Percentiles rank a stretch among this genome's conserved stretches.
These are phyloP conservation scores for Nymphalis polychloros DNA, from an alignment of 2,888 invertebrate genomes.

Conservation along the genomic window DNA sequence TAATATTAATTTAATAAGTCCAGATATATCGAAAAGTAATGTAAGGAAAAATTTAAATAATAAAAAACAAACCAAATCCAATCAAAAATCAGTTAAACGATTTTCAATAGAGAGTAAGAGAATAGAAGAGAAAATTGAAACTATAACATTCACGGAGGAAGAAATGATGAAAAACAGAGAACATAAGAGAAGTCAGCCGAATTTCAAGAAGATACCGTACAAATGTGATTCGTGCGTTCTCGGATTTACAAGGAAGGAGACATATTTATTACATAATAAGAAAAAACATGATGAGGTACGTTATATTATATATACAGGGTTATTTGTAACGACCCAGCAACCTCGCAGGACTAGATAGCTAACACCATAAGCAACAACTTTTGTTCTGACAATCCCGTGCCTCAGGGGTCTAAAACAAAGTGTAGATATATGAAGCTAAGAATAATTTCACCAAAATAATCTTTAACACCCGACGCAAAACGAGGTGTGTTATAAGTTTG, in stretches of 20 bases:
- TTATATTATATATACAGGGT: no score
- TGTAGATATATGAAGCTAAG: no score
- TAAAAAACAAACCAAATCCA: not conserved
- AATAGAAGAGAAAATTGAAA: conserved; percentile 49
- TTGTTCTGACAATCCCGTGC: no score
- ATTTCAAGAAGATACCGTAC: conserved; percentile 61
- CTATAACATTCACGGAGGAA: conserved; percentile 51
- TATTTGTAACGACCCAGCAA: no score
- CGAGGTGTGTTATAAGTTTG: no score
- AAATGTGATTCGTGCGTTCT: conserved; percentile 65
- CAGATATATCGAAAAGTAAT: no score
- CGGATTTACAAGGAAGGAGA: conserved; percentile 56
- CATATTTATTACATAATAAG: conserved; percentile 48
- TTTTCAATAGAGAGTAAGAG: conserved; percentile 1
- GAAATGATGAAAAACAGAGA: conserved; percentile 56
- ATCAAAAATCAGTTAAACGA: not conserved
- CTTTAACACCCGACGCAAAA: no score
- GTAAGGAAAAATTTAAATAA: not conserved
- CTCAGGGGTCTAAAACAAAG: no score
- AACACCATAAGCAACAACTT: no score
- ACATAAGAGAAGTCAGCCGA: conserved; percentile 57
- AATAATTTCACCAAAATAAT: no score
- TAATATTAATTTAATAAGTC: not conserved
- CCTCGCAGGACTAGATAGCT: no score
- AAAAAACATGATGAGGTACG: conserved; percentile 57